Conservation (phyloP, 2,797 vertebrate genomes). For the Carapus acus region DNA sequence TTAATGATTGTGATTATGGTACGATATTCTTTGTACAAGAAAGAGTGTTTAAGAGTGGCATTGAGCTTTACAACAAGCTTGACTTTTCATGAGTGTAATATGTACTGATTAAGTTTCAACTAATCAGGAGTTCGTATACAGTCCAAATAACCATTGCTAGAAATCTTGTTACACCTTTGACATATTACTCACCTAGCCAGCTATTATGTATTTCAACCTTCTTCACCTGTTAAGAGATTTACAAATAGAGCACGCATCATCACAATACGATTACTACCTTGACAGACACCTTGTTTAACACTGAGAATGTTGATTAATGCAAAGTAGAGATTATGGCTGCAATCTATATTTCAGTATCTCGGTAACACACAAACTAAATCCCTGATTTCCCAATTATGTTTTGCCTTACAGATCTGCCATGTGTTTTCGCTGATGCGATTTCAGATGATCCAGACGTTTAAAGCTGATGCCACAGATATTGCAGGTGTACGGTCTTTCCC, state of each 20-base stretch:
- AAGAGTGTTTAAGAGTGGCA: not conserved
- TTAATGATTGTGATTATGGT: not conserved
- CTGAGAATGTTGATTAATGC: not conserved
- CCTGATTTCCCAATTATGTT: not conserved
- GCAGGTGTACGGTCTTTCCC: conserved; percentile 76
- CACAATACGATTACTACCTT: too few species aligned
- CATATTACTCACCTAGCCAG: too few species aligned
- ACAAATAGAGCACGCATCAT: too few species aligned
- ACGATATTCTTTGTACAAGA: conserved; percentile 5
- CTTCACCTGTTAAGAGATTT: too few species aligned
- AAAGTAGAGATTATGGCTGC: not conserved
- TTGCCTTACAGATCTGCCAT: conserved; percentile 55
- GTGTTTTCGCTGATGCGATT: conserved; percentile 79
- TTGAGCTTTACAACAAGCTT: not conserved
- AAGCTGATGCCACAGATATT: conserved; percentile 74
- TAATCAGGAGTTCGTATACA: too few species aligned
- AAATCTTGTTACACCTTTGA: too few species aligned
- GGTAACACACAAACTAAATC: not conserved
- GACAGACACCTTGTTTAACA: not conserved
- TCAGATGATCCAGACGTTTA: conserved; percentile 75
- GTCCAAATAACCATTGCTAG: too few species aligned
- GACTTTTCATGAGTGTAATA: not conserved
- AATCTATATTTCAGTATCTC: not conserved
- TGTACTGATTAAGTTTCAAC: not conserved
- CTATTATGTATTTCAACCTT: too few species aligned